Evolutionary conservation across 2,113 vertebrate species (phyloP), one percentile per base, ranked within the genome.

Genomic region (Brevimyrus niger): DNA sequence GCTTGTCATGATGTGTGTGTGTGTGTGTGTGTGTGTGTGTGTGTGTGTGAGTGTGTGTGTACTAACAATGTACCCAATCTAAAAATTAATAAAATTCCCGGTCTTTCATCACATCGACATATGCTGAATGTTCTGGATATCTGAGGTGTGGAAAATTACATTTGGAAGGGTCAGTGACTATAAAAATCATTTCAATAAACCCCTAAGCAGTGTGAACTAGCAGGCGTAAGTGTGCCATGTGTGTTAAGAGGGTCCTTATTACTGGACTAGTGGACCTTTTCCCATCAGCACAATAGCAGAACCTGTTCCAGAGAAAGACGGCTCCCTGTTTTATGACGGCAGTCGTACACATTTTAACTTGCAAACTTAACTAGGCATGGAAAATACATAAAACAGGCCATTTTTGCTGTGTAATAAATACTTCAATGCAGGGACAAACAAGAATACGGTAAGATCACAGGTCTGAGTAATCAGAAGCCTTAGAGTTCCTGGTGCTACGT

Each of bases 151-250:
- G 73, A 80, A 44, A 84, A 84, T 46, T 84, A 46, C 6, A 17
- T 84, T 47, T 84, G 82, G 82, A 84, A 84, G 38, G 17, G 82
- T 46, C 44, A 84, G 61, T 88, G 13, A 31, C 42, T 47, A 84
- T 84, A 42, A 88, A 58, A 88, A 47, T 47, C 27, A 88, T 47
- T 88, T 88, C 58, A 69, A 88, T 88, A 88, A 88, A 88, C 58
- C n/a, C 55, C 44, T 38, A 69, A 88, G 27, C 58, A 17, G 86
- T 46, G 58, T 47, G 61, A 69, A n/a, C 42, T 15, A 69, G 58
- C 55, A 88, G 87, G 42, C 53, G 17, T 88, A 42, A 61, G 35
- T 65, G 17, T 42, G 55, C 35, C 55, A 65, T 61, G 87, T 44
- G 38, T 84, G 87, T 82, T 65, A 19, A 42, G 87, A 88, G 17